A percentile compares a stretch with the other conserved stretches of the same genome.
Conservation (phyloP, 53 echinoderm and acorn worm genomes). For the Henricia sp. region DNA sequence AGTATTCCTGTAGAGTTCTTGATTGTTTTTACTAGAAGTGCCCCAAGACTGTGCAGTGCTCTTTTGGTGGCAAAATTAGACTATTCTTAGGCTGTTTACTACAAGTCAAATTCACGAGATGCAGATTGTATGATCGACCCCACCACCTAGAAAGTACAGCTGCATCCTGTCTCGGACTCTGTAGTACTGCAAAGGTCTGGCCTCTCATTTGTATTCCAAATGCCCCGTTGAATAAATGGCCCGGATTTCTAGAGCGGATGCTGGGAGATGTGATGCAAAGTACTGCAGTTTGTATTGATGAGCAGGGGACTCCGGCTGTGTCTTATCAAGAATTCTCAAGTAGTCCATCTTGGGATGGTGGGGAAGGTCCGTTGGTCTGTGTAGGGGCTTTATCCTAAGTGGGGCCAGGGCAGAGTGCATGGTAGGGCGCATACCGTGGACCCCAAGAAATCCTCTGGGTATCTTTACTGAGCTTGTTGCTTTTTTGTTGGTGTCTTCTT, state of each 20-base stretch:
- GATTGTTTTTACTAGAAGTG: too few relatives aligned
- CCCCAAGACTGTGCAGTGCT: too few relatives aligned
- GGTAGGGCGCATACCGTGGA: too few relatives aligned
- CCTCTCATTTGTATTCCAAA: conserved; percentile 49
- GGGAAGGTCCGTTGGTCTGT: too few relatives aligned
- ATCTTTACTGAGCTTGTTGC: neutral
- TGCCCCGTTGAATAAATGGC: conserved; percentile 60
- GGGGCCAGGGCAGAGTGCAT: conserved; percentile 18
- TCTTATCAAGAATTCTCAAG: conserved; percentile 55
- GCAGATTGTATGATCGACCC: too few relatives aligned
- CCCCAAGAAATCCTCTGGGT: conserved; percentile 30
- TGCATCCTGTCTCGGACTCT: neutral
- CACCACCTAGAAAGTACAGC: conserved; percentile 41
- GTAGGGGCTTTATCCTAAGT: too few relatives aligned
- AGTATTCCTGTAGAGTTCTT: too few relatives aligned
- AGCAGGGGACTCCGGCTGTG: conserved; percentile 28
- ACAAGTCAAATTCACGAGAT: too few relatives aligned
- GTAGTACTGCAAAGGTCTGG: neutral
- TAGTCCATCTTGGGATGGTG: conserved; percentile 52
- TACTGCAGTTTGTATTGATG: conserved; percentile 49
- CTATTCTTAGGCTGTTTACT: too few relatives aligned
- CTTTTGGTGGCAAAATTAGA: too few relatives aligned
- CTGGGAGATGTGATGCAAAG: conserved; percentile 61
- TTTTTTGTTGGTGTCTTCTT: too few relatives aligned
- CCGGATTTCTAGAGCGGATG: conserved; percentile 40